Evolutionary conservation across 2,797 vertebrate species (phyloP).

Genomic region (Acanthornis magna): DNA sequence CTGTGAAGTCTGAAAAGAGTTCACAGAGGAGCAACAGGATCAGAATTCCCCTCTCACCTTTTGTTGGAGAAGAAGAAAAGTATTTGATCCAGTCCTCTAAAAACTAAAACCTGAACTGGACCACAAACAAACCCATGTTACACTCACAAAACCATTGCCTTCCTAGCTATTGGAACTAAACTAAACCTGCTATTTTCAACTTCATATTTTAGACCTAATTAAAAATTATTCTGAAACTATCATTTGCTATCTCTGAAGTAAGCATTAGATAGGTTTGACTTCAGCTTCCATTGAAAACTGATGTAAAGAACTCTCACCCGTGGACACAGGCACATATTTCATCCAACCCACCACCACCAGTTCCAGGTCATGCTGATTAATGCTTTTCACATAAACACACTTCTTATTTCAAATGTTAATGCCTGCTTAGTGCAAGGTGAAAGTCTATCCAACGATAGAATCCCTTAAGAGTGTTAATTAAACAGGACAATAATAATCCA

Average conservation of each 20-base stretch:
- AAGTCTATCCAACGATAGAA: conserved; percentile 37
- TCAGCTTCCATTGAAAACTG: background rate
- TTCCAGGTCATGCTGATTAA: background rate
- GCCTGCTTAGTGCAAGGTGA: conserved; percentile 56
- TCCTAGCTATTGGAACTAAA: background rate
- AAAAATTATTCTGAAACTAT: background rate
- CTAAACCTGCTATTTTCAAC: background rate
- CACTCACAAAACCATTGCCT: background rate
- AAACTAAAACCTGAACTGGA: background rate
- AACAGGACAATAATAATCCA: conserved; percentile 69
- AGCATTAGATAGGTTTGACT: background rate
- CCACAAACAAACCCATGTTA: background rate
- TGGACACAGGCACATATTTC: background rate
- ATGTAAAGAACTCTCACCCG: background rate
- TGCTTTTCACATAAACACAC: conserved; percentile 35
- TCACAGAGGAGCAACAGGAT: conserved; percentile 20
- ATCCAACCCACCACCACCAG: background rate
- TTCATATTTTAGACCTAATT: background rate
- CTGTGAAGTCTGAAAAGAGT: conserved; percentile 14
- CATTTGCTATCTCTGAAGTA: background rate
- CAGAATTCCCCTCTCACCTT: conserved; percentile 16
- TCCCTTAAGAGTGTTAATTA: conserved; percentile 66
- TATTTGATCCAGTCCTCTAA: background rate
- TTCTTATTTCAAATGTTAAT: conserved; percentile 50
- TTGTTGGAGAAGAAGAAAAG: background rate